These are phyloP conservation scores for Microchrysa polita DNA, from an alignment of 2,888 invertebrate genomes.

Conservation along the genomic window DNA sequence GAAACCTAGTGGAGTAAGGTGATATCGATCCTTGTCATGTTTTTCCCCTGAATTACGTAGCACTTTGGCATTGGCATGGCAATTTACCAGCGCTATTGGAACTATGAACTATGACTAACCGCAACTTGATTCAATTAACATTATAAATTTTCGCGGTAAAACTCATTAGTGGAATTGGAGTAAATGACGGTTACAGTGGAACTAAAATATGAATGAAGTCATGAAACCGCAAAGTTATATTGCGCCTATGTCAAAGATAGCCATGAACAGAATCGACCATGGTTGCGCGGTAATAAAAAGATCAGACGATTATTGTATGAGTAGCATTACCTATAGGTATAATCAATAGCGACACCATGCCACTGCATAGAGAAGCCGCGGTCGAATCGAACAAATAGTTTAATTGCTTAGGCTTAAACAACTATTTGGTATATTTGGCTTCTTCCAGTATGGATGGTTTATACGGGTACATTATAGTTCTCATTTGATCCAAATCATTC, in stretches of 20 bases:
- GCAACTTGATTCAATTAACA: constrained; percentile 26
- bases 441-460: no score
- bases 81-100: no score
- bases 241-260: constrained; percentile 27
- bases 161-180: constrained; percentile 26
- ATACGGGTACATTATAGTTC: no score
- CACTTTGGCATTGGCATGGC: no score
- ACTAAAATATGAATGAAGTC: constrained; percentile 28
- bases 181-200: background rate
- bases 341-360: background rate
- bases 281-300: constrained; percentile 7
- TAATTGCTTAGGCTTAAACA: constrained; percentile 40
- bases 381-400: constrained; percentile 42
- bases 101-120: no score
- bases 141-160: constrained; percentile 27
- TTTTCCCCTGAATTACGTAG: no score
- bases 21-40: no score
- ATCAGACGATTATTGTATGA: background rate
- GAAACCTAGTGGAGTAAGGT: no score
- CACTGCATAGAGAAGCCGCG: background rate
- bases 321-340: background rate
- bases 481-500: constrained; percentile 33
- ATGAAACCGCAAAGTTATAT: constrained; percentile 41
- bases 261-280: background rate
- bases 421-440: constrained; percentile 10